phyloP scores from a whole-genome alignment of 2,113 vertebrate genomes.

The Sarotherodon lohbergeri region DNA sequence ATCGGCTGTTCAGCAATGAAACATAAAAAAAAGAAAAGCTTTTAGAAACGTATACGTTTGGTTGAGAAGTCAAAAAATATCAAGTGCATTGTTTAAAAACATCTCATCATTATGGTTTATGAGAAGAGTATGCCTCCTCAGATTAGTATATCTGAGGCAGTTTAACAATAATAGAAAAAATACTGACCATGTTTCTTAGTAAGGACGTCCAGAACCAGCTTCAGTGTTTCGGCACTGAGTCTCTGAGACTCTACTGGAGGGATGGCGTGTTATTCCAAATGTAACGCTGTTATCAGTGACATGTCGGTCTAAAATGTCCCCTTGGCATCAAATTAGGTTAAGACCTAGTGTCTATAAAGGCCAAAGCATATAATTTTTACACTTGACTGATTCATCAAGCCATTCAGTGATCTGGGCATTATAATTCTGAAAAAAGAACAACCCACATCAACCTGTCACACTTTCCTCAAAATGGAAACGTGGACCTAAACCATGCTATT shows the following conservation, averaged over 20 bases:
- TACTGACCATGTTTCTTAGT: accelerated
- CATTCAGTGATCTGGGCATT: not conserved
- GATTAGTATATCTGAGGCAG: not conserved
- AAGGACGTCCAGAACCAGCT: not conserved
- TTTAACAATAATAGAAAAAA: not conserved
- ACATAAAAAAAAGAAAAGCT: not conserved
- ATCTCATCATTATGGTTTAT: not conserved
- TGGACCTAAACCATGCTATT: not conserved
- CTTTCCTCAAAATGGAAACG: not conserved
- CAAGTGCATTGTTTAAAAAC: not conserved
- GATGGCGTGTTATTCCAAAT: not conserved
- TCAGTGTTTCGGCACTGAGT: not conserved
- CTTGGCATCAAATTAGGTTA: not conserved
- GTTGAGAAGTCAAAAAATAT: not conserved
- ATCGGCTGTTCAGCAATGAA: not conserved
- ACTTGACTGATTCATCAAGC: not conserved
- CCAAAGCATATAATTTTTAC: accelerated
- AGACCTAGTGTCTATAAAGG: not conserved
- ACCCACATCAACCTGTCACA: too few species aligned
- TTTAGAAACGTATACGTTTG: not conserved
- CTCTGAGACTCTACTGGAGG: not conserved
- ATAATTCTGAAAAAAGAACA: not conserved
- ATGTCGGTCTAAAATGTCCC: not conserved
- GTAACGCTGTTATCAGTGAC: not conserved
- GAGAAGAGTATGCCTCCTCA: not conserved